Evolutionary conservation across 2,888 invertebrate species (phyloP).

Genomic region (Cryptophagus acutangulus): DNA sequence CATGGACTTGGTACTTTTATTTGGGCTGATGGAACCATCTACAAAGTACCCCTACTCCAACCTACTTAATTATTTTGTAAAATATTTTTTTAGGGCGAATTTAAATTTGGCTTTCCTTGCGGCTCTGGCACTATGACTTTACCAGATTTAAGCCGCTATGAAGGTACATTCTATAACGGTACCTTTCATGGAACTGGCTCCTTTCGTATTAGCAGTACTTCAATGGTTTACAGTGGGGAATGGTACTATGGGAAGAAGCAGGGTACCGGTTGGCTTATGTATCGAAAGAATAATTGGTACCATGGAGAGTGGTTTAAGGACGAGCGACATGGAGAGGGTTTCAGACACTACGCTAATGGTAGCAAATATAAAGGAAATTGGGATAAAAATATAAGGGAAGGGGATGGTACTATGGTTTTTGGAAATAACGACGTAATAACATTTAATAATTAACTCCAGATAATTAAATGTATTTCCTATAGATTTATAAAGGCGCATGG

Average conservation of each 20-base stretch:
- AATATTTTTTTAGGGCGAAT: conserved; percentile 51
- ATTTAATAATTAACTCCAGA: conserved; percentile 3
- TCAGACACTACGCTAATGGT: conserved; percentile 52
- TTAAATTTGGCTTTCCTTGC: conserved; percentile 52
- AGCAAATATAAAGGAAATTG: conserved; percentile 56
- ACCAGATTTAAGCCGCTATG: conserved; percentile 55
- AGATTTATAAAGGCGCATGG: conserved; percentile 61
- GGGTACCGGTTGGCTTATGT: conserved; percentile 45
- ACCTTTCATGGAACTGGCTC: conserved; percentile 49
- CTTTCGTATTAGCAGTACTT: conserved; percentile 30
- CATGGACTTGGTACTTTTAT: conserved; percentile 55
- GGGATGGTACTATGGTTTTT: conserved; percentile 59
- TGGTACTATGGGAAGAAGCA: conserved; percentile 46
- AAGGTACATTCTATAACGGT: conserved; percentile 55
- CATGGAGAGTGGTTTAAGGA: conserved; percentile 47
- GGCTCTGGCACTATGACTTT: conserved; percentile 55
- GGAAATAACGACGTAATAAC: conserved; percentile 55
- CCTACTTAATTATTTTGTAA: conserved; percentile 4
- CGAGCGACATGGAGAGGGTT: conserved; percentile 51
- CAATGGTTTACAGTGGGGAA: conserved; percentile 43
- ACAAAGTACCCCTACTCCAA: conserved; percentile 42
- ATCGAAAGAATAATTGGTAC: conserved; percentile 42
- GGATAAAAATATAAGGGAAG: conserved; percentile 51
- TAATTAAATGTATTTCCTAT: conserved; percentile 15
- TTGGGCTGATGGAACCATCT: conserved; percentile 57